These are phyloP conservation scores for Lasioglossum villosulum DNA, from an alignment of 2,888 invertebrate genomes.

Conservation along the genomic window DNA sequence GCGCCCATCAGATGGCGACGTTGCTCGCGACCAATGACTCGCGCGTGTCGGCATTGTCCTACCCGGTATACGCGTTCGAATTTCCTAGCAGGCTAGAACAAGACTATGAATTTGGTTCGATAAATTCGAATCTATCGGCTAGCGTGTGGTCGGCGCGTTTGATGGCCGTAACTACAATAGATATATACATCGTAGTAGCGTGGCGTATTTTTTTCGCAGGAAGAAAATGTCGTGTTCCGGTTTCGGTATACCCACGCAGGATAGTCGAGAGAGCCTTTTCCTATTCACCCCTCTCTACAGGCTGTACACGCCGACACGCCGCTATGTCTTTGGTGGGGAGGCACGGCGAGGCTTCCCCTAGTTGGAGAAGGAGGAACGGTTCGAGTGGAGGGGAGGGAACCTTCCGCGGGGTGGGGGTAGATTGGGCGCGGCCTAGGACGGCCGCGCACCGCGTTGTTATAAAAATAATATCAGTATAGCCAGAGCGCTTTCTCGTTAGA, in stretches of 20 bases:
- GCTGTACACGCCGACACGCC: conserved; percentile 48
- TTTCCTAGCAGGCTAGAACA: background rate
- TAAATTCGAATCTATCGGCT: background rate
- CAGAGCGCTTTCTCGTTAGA: conserved; percentile 78
- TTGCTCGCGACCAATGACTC: conserved; percentile 71
- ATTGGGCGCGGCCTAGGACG: conserved; percentile 85
- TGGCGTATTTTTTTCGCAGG: conserved; percentile 19
- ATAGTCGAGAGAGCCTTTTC: conserved; percentile 65
- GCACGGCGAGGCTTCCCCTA: conserved; percentile 49
- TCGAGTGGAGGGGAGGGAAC: conserved; percentile 72
- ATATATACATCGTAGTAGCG: background rate
- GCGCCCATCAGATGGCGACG: conserved; percentile 77
- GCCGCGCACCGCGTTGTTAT: conserved; percentile 84
- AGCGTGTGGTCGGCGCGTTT: background rate
- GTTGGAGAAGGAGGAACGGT: conserved; percentile 57
- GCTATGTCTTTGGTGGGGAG: conserved; percentile 56
- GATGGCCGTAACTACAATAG: conserved; percentile 3
- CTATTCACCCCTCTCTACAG: conserved; percentile 48
- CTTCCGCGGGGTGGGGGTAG: conserved; percentile 75
- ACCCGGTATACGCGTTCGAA: background rate
- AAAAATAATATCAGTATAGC: conserved; percentile 81
- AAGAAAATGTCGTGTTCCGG: conserved; percentile 54
- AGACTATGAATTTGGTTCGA: background rate
- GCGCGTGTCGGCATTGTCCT: conserved; percentile 49
- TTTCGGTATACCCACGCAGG: conserved; percentile 50